A percentile compares a stretch with the other conserved stretches of the same genome.
phyloP scores from a whole-genome alignment of 2,888 invertebrate genomes.

The Mylabris sibirica region DNA sequence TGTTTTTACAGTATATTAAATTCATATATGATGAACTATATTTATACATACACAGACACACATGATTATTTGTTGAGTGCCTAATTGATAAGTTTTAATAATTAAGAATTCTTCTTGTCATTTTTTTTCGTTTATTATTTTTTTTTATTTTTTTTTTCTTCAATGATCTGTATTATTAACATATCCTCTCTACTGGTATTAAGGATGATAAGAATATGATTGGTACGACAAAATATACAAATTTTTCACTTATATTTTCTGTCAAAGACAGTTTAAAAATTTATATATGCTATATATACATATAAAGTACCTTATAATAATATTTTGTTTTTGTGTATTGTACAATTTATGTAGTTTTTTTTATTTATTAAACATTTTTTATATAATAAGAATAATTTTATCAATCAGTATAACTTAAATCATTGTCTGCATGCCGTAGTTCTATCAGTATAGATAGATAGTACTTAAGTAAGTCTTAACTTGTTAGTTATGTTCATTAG shows the following conservation, averaged over 20 bases:
- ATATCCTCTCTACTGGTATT: conserved; percentile 43
- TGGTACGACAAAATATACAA: conserved; percentile 18
- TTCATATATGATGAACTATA: conserved; percentile 51
- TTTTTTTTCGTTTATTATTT: conserved; percentile 1
- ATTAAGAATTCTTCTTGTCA: conserved; percentile 30
- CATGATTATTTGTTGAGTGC: conserved; percentile 57
- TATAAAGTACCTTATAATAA: conserved; percentile 28
- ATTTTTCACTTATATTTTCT: conserved; percentile 18
- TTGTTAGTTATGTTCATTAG: too few relatives aligned
- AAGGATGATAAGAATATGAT: conserved; percentile 37
- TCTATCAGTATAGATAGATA: too few relatives aligned
- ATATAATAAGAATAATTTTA: conserved; percentile 24
- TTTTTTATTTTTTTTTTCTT: conserved; percentile 18
- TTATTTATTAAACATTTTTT: conserved; percentile 39
- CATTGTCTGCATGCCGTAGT: too few relatives aligned
- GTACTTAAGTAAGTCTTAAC: too few relatives aligned
- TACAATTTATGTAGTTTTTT: conserved; percentile 37
- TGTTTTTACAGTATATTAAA: conserved; percentile 14
- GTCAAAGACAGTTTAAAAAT: conserved; percentile 20
- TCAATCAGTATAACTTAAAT: too few relatives aligned
- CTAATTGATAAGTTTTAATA: conserved; percentile 54
- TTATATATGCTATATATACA: not conserved
- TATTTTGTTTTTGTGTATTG: conserved; percentile 34
- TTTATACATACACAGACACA: conserved; percentile 46
- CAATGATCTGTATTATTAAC: conserved; percentile 49